Conservation (phyloP, 2,797 vertebrate genomes). For the Knipowitschia caucasica region DNA sequence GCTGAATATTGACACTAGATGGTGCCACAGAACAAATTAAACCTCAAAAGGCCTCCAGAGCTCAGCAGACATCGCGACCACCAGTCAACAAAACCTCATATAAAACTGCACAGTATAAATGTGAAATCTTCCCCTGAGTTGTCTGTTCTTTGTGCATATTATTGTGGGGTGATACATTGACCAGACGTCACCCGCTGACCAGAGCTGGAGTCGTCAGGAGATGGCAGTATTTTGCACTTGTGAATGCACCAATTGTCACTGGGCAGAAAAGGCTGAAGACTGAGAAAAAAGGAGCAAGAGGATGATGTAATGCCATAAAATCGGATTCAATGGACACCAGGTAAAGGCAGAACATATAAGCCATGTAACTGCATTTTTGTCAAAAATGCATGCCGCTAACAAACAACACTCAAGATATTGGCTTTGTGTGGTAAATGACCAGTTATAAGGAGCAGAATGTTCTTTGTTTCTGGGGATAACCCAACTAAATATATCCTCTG, state of each 20-base stretch:
- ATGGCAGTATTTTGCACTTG: slow-evolving; percentile 62
- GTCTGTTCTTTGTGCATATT: not conserved
- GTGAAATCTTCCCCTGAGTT: not conserved
- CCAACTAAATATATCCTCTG: not conserved
- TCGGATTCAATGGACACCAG: slow-evolving; percentile 19
- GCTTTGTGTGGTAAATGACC: slow-evolving; percentile 1
- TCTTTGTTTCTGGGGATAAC: slow-evolving; percentile 3
- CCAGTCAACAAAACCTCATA: not conserved
- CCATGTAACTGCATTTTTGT: slow-evolving; percentile 1
- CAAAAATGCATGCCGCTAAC: not conserved
- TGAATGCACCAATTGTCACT: slow-evolving; percentile 74
- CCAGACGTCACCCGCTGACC: slow-evolving; percentile 9
- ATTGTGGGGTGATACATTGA: not conserved
- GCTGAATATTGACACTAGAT: not conserved
- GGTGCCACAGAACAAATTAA: not conserved
- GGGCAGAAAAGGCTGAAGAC: slow-evolving; percentile 72
- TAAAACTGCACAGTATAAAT: not conserved
- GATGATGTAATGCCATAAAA: slow-evolving; percentile 67
- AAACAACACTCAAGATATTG: not conserved
- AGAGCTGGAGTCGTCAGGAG: slow-evolving; percentile 46
- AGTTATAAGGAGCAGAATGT: not conserved
- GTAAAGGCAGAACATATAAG: slow-evolving; percentile 10
- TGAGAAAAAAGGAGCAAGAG: slow-evolving; percentile 44
- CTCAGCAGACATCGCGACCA: not conserved
- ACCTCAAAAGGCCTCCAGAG: not conserved